phyloP scores from a whole-genome alignment of 2,797 vertebrate genomes.

The Pipistrellus nathusii region DNA sequence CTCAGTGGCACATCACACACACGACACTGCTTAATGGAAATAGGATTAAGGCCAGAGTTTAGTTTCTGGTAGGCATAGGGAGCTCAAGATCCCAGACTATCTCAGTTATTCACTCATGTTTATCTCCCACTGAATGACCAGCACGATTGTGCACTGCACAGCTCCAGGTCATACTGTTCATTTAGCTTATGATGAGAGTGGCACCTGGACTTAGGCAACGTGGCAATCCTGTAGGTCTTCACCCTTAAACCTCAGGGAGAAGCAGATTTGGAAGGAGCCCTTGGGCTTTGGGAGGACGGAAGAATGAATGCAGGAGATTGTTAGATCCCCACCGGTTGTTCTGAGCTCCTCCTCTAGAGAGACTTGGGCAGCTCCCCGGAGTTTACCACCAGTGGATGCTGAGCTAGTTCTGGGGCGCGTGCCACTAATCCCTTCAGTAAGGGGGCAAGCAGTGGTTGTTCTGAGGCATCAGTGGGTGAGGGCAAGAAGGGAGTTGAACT shows the following conservation, averaged over 20 bases:
- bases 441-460: background rate
- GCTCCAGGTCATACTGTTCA: background rate
- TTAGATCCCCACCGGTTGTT: background rate
- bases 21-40: background rate
- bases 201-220: background rate
- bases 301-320: background rate
- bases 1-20: background rate
- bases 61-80: background rate
- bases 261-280: background rate
- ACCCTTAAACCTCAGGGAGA: background rate
- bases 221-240: background rate
- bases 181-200: background rate
- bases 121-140: background rate
- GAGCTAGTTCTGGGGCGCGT: background rate
- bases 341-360: background rate
- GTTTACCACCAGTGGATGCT: background rate
- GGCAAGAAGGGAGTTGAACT: background rate
- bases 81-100: background rate
- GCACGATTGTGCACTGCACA: background rate
- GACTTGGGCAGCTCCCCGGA: background rate
- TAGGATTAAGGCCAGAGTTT: background rate
- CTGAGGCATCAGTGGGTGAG: background rate
- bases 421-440: background rate
- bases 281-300: background rate
- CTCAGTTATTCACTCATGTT: background rate